Evolutionary conservation across 2,113 vertebrate genomes (phyloP).

Genomic region (Loxodonta africana): DNA sequence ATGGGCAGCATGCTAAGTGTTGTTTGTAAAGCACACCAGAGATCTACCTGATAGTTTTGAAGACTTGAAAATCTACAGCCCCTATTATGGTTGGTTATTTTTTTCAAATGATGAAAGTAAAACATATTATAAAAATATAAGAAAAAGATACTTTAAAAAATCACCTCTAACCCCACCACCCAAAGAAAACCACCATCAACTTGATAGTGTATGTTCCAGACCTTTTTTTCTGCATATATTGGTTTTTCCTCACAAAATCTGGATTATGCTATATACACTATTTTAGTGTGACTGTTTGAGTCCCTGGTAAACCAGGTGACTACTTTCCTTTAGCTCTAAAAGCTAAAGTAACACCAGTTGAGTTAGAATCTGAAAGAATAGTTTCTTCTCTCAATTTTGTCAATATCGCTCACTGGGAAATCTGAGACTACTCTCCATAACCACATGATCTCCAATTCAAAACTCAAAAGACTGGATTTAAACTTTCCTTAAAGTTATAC

Average conservation of each 20-base stretch:
- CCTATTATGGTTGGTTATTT: neutral
- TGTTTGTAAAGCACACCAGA: neutral
- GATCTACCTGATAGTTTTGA: neutral
- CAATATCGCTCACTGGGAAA: conserved; percentile 10
- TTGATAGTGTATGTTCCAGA: neutral
- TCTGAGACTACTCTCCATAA: conserved; percentile 15
- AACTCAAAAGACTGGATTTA: conserved; percentile 74
- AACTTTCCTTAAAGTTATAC: conserved; percentile 54
- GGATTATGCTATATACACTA: neutral
- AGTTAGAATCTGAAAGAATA: conserved; percentile 44
- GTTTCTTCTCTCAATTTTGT: conserved; percentile 51
- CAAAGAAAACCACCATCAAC: neutral
- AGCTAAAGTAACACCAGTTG: neutral
- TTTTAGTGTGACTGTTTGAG: conserved; percentile 11
- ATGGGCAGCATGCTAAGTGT: neutral
- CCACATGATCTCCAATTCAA: conserved; percentile 44
- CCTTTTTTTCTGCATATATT: neutral
- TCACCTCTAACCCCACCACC: neutral
- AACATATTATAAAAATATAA: conserved; percentile 7
- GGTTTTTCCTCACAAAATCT: conserved; percentile 59
- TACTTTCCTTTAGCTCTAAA: neutral
- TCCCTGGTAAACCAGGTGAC: conserved; percentile 3
- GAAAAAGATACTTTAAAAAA: neutral
- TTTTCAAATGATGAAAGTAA: conserved; percentile 18
- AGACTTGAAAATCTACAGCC: neutral